Percentiles rank a stretch among this genome's conserved stretches.
Evolutionary conservation across 1,140 invertebrate genomes (phyloP).

Genomic region (Solenopsis fugax): DNA sequence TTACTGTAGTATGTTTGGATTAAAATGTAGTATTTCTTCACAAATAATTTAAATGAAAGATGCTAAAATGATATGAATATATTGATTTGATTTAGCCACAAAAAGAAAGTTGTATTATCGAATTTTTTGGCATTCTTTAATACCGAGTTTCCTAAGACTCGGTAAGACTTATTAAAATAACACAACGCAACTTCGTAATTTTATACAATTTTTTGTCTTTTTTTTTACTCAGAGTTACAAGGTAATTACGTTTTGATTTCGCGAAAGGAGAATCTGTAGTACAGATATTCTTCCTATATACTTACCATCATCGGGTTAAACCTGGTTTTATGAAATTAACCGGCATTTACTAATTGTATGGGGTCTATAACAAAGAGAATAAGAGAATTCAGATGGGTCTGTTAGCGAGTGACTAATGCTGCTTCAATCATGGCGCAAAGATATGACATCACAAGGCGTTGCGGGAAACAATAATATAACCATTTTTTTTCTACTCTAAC

Average conservation of each 20-base stretch:
- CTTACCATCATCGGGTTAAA: slow-evolving; percentile 85
- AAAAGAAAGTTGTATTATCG: background rate
- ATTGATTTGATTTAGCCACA: background rate
- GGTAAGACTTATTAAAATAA: slow-evolving; percentile 2
- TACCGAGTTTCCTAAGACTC: slow-evolving; percentile 31
- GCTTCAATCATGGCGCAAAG: slow-evolving; percentile 56
- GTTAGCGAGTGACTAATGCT: slow-evolving; percentile 46
- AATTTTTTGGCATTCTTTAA: slow-evolving; percentile 6
- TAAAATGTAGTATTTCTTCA: background rate
- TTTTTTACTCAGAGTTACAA: slow-evolving; percentile 11
- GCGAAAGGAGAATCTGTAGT: slow-evolving; percentile 68
- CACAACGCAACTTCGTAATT: slow-evolving; percentile 6
- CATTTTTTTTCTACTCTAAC: background rate
- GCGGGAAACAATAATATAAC: background rate
- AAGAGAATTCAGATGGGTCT: slow-evolving; percentile 84
- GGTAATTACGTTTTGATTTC: slow-evolving; percentile 47
- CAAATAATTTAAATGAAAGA: background rate
- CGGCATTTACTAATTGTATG: slow-evolving; percentile 86
- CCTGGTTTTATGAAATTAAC: slow-evolving; percentile 86
- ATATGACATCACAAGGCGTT: slow-evolving; percentile 32
- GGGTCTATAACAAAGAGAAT: slow-evolving; percentile 87
- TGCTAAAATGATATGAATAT: background rate
- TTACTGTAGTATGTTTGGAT: background rate
- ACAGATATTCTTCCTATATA: slow-evolving; percentile 83
- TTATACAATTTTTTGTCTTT: slow-evolving; percentile 13